Conservation (phyloP, 2,888 invertebrate species). For the Tipula lateralis region DNA sequence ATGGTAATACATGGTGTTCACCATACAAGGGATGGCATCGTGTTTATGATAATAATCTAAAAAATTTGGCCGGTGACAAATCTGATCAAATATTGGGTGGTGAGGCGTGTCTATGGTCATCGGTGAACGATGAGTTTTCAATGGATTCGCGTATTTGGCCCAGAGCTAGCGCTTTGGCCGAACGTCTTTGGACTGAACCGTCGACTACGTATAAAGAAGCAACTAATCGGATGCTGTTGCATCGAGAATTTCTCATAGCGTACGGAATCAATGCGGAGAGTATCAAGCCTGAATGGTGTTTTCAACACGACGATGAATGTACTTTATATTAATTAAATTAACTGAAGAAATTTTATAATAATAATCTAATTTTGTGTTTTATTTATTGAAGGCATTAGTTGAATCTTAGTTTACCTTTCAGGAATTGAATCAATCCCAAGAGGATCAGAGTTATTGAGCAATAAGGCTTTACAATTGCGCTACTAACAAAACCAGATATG, state of each 20-base stretch:
- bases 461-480: no score
- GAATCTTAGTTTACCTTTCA: no score
- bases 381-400: no score
- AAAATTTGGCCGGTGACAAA: slow-evolving; percentile 50
- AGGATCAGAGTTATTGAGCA: no score
- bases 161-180: slow-evolving; percentile 69
- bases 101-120: slow-evolving; percentile 74
- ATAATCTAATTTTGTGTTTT: background rate
- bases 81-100: slow-evolving; percentile 58
- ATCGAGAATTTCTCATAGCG: slow-evolving; percentile 56
- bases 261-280: slow-evolving; percentile 63
- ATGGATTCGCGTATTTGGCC: slow-evolving; percentile 69
- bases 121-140: slow-evolving; percentile 61
- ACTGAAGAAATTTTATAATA: background rate
- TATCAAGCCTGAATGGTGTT: slow-evolving; percentile 72
- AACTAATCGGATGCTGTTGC: slow-evolving; percentile 48
- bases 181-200: slow-evolving; percentile 71
- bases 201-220: slow-evolving; percentile 57
- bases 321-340: background rate
- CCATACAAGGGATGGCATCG: slow-evolving; percentile 80
- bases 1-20: slow-evolving; percentile 76
- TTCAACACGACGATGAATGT: slow-evolving; percentile 67
- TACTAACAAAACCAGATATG: no score
- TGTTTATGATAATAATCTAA: slow-evolving; percentile 67
- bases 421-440: no score